Evolutionary conservation across 2,797 vertebrate genomes (phyloP), one percentile per base, ranked within the genome.

Genomic region (Ptychadena robeensis): DNA sequence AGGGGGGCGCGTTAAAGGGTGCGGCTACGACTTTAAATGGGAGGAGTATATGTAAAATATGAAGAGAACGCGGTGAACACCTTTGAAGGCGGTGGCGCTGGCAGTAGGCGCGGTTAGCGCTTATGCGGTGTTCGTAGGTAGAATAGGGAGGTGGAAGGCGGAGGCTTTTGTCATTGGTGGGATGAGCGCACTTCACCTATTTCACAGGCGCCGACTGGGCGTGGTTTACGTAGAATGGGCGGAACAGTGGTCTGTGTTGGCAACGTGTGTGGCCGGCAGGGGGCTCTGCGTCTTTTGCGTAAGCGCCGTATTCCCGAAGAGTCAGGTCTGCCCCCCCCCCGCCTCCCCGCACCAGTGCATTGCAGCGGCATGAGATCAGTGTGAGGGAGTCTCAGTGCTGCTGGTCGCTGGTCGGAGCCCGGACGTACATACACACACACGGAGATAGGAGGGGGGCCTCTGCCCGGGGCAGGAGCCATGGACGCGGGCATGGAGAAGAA

Each of bases 401-500:
- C 14, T 31, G 40, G 11, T 48, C 37, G 30, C 53, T n/a, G 63
- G 59, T 35, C 35, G 44, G 80, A 35, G 61, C 37, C 30, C 40
- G 61, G 57, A 40, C 65, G 48, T 32, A 38, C 53, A 57, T 65
- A 48, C 40, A 63, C 40, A 63, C 57, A 63, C 18, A 30, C 38
- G 40, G 37, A 6, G 14, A 35, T 8, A 32, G 32, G 72, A 31
- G 35, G 57, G 66, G 77, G 63, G 48, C 64, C 70, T 80, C 12
- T 80, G 71, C 53, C 77, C 83, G 14, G 67, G 63, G 30, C 74
- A 89, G 93, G 35, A 90, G 93, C 91, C 89, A 96, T 96, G 95
- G 95, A 96, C 91, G 93, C 92, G 90, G 93, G 93, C 40, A 94
- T 95, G 86, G 95, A 95, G 91, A 95, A 94, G 91, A 94, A 96